These are phyloP conservation scores for Pogonophryne albipinna DNA, from an alignment of 2,797 vertebrate genomes.

Conservation along the genomic window DNA sequence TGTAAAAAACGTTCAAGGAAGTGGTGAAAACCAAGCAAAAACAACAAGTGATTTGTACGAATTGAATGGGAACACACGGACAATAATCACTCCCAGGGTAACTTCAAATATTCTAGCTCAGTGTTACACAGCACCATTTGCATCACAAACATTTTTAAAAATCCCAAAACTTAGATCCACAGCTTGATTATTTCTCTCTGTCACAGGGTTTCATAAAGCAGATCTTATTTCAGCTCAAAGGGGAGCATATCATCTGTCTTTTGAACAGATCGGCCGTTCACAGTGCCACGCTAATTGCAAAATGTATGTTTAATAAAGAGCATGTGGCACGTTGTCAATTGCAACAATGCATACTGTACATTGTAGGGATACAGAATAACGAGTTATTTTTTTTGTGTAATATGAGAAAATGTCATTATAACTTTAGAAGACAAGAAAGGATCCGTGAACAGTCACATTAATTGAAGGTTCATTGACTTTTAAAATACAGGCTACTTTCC, in stretches of 20 bases:
- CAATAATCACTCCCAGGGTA: not conserved
- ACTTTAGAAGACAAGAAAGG: not conserved
- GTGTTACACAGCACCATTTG: not conserved
- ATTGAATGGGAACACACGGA: not conserved
- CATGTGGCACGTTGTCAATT: not conserved
- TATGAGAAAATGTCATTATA: not conserved
- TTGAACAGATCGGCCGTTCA: constrained; percentile 21
- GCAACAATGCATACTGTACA: not conserved
- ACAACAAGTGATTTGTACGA: not conserved
- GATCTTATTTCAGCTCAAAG: not conserved
- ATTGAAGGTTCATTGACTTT: constrained; percentile 12
- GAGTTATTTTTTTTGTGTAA: not conserved
- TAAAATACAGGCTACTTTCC: constrained; percentile 22
- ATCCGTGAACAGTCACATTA: not conserved
- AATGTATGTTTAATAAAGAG: constrained; percentile 4
- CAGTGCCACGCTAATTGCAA: not conserved
- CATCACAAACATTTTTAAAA: not conserved
- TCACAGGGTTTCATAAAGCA: not conserved
- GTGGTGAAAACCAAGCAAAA: not conserved
- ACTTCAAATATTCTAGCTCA: not conserved
- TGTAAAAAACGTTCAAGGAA: not conserved
- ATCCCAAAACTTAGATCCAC: constrained; percentile 9
- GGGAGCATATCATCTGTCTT: constrained; percentile 3
- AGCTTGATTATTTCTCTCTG: not conserved
- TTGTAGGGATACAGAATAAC: not conserved